These are phyloP conservation scores for Sphenodon punctatus DNA, from an alignment of 2,797 vertebrate species.

Conservation along the genomic window DNA sequence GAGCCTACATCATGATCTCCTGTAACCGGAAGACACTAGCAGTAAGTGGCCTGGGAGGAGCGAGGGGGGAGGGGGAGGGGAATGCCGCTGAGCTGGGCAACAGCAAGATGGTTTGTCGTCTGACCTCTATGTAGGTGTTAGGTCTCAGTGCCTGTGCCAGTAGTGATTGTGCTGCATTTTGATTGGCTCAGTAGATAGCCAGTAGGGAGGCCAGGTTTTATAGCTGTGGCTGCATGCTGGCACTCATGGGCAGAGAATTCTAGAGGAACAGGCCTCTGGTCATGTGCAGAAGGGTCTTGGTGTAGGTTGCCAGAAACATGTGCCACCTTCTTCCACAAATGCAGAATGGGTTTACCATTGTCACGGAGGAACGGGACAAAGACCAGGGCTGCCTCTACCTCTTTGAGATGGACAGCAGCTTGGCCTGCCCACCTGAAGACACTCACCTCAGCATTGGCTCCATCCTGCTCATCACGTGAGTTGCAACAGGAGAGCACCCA, in stretches of 20 bases:
- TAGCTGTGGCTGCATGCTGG: neutral
- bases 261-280: neutral
- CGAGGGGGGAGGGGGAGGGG: neutral
- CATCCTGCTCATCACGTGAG: constrained; percentile 92
- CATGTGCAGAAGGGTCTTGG: neutral
- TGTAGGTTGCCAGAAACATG: neutral
- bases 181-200: neutral
- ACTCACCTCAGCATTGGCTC: constrained; percentile 88
- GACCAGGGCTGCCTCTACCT: constrained; percentile 88
- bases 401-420: constrained; percentile 89
- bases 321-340: neutral
- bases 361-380: constrained; percentile 82
- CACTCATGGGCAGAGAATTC: neutral
- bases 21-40: constrained; percentile 79
- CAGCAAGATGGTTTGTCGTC: neutral
- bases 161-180: neutral
- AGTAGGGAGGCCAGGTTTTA: neutral
- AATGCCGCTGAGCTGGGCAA: neutral
- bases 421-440: constrained; percentile 82
- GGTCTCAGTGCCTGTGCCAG: neutral
- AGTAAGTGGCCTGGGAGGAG: constrained; percentile 65
- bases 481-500: constrained; percentile 49
- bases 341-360: constrained; percentile 81
- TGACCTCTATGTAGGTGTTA: neutral
- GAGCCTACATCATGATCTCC: constrained; percentile 90